These are phyloP conservation scores for Ichneumoninae sp. DNA, from an alignment of 2,888 invertebrate genomes.

Conservation along the genomic window DNA sequence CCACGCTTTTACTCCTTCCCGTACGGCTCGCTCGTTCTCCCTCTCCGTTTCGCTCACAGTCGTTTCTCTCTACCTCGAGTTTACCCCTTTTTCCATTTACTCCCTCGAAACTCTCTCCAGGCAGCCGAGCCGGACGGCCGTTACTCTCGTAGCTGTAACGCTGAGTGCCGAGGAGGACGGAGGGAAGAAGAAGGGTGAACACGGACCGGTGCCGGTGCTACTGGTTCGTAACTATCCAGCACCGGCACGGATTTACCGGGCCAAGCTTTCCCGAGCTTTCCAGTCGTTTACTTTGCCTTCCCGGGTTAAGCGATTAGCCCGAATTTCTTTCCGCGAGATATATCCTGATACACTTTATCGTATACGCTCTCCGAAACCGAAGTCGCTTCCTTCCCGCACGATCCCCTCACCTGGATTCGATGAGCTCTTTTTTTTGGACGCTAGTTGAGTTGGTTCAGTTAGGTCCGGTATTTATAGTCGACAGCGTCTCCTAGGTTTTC, in stretches of 20 bases:
- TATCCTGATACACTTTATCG: constrained; percentile 32
- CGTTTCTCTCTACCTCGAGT: constrained; percentile 52
- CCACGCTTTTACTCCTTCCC: constrained; percentile 27
- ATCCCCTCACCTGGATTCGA: background rate
- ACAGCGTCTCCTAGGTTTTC: constrained; percentile 1
- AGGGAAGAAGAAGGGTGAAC: constrained; percentile 53
- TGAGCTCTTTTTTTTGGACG: background rate
- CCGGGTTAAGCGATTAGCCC: constrained; percentile 65
- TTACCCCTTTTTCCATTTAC: constrained; percentile 66
- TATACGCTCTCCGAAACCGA: constrained; percentile 7
- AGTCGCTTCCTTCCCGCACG: background rate
- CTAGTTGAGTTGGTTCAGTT: background rate
- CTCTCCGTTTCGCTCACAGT: constrained; percentile 53
- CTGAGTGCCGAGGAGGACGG: constrained; percentile 53
- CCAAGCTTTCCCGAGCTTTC: constrained; percentile 59
- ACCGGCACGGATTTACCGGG: constrained; percentile 59
- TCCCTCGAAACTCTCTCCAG: constrained; percentile 47
- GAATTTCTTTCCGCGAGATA: constrained; percentile 59
- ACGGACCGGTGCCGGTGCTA: constrained; percentile 28
- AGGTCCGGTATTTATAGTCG: background rate
- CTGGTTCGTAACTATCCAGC: constrained; percentile 30
- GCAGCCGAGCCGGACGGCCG: constrained; percentile 38
- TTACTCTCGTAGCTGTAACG: constrained; percentile 61
- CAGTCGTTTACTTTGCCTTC: constrained; percentile 65
- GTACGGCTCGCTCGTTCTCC: constrained; percentile 52